Percentiles rank a stretch among this genome's conserved stretches.
Evolutionary conservation across 2,888 invertebrate species (phyloP).

Genomic region (Sesia bembeciformis): DNA sequence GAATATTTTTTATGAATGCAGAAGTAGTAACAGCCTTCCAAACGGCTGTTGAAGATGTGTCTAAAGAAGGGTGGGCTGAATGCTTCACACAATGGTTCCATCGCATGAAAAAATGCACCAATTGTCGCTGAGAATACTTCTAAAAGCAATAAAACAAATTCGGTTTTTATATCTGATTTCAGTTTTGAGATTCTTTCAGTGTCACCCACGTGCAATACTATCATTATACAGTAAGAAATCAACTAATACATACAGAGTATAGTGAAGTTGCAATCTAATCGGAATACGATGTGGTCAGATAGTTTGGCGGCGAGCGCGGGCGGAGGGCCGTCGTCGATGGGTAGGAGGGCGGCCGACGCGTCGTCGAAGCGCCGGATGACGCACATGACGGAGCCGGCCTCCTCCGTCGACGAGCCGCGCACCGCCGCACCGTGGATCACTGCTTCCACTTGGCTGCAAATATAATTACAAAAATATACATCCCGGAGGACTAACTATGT

Average conservation of each 20-base stretch:
- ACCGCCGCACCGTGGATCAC: conserved; percentile 79
- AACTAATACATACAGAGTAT: conserved; percentile 76
- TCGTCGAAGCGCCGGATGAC: conserved; percentile 76
- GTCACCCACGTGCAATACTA: background rate
- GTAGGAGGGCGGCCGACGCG: conserved; percentile 72
- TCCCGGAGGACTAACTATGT: too few species aligned
- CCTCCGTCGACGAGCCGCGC: conserved; percentile 73
- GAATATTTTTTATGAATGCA: too few species aligned
- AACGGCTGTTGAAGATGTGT: too few species aligned
- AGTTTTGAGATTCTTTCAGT: too few species aligned
- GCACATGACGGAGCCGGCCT: conserved; percentile 76
- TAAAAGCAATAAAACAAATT: background rate
- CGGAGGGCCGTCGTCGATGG: conserved; percentile 65
- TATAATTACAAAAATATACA: too few species aligned
- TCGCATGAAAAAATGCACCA: too few species aligned
- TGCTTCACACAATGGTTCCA: too few species aligned
- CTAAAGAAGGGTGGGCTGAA: too few species aligned
- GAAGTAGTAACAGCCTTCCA: too few species aligned
- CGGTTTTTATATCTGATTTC: background rate
- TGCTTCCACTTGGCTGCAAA: conserved; percentile 79
- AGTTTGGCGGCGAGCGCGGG: conserved; percentile 78
- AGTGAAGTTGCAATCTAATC: conserved; percentile 89
- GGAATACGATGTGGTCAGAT: conserved; percentile 92
- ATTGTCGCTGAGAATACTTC: too few species aligned
- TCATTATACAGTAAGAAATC: background rate